phyloP scores from a whole-genome alignment of 2,113 vertebrate species.

The Patagioenas fasciata region DNA sequence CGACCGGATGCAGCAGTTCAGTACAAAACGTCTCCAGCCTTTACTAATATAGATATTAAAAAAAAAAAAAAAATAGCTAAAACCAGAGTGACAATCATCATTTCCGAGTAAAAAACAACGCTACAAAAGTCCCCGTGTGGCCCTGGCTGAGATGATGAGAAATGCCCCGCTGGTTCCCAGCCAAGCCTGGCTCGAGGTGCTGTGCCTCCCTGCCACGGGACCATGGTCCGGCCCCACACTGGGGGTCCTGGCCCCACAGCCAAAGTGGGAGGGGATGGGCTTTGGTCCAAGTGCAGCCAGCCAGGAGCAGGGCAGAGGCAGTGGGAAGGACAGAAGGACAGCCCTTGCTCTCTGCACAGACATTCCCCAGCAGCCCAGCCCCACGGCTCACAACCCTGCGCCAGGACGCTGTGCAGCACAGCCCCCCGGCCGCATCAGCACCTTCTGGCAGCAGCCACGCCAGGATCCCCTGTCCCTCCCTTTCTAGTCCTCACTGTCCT shows the following conservation, averaged over 20 bases:
- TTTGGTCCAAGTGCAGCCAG: slow-evolving; percentile 1
- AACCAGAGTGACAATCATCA: not conserved
- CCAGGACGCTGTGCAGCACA: fast-evolving
- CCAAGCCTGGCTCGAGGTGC: not conserved
- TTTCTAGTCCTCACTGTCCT: too few relatives aligned
- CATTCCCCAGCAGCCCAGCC: not conserved
- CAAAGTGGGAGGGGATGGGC: not conserved
- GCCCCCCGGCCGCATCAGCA: fast-evolving
- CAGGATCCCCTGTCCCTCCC: not conserved
- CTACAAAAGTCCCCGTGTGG: slow-evolving; percentile 21
- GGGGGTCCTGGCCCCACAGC: not conserved
- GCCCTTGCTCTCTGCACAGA: slow-evolving; percentile 31
- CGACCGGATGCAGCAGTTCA: slow-evolving; percentile 9
- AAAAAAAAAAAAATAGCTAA: not conserved
- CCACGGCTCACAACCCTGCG: fast-evolving
- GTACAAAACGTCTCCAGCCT: slow-evolving; percentile 64
- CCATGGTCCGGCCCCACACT: not conserved
- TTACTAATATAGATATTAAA: slow-evolving; percentile 64
- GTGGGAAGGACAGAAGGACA: not conserved
- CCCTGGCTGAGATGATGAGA: slow-evolving; percentile 62
- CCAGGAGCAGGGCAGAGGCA: not conserved
- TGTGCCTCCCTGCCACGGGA: not conserved
- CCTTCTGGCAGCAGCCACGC: not conserved
- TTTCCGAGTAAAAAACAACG: slow-evolving; percentile 28
- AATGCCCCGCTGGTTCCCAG: not conserved